Evolutionary conservation across 2,113 vertebrate genomes (phyloP).

Genomic region (Leucopsar rothschildi): DNA sequence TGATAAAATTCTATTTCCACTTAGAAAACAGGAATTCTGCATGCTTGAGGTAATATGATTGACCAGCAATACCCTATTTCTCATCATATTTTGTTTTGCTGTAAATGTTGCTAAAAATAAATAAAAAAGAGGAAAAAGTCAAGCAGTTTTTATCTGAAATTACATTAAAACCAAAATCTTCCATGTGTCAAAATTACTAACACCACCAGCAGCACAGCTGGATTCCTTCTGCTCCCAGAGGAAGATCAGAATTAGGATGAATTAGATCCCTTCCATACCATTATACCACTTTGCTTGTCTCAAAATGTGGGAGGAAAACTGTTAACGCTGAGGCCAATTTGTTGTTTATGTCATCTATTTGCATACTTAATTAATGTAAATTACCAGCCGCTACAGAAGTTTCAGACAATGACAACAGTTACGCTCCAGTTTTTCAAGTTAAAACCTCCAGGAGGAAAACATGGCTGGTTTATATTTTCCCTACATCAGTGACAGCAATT

Average conservation of each 20-base stretch:
- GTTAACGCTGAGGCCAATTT: slow-evolving; percentile 54
- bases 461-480: not conserved
- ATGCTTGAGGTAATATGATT: not conserved
- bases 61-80: not conserved
- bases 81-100: not conserved
- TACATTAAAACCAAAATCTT: not conserved
- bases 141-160: not conserved
- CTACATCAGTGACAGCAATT: not conserved
- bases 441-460: slow-evolving; percentile 16
- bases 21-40: not conserved
- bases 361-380: slow-evolving; percentile 58
- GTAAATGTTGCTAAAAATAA: not conserved
- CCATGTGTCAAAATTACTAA: not conserved
- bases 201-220: not conserved
- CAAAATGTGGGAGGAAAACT: slow-evolving; percentile 21
- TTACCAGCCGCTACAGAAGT: slow-evolving; percentile 25
- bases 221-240: slow-evolving; percentile 1
- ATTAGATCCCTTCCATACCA: slow-evolving; percentile 36
- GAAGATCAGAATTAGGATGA: slow-evolving; percentile 26
- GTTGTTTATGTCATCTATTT: slow-evolving; percentile 37
- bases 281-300: not conserved
- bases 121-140: not conserved
- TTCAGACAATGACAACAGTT: slow-evolving; percentile 37
- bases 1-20: not conserved
- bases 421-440: not conserved